Percentiles rank a stretch among this genome's conserved stretches.
These are phyloP conservation scores for Eupithecia tripunctaria DNA, from an alignment of 2,888 invertebrate species.

Conservation along the genomic window DNA sequence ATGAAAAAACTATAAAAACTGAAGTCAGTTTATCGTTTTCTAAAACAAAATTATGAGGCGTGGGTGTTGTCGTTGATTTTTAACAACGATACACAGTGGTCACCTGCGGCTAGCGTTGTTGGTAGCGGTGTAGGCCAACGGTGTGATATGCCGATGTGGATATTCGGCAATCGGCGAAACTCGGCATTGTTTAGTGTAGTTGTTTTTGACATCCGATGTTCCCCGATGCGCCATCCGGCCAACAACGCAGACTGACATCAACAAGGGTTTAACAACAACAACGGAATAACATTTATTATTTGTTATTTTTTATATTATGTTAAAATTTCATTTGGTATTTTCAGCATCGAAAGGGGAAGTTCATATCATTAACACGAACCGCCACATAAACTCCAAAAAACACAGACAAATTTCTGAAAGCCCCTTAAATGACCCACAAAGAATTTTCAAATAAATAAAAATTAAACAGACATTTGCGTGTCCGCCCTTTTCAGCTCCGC, in stretches of 20 bases:
- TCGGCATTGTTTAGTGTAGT: neutral
- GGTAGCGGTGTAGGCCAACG: neutral
- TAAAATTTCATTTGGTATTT: too few relatives aligned
- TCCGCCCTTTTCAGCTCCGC: constrained; percentile 42
- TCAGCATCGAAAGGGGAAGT: too few relatives aligned
- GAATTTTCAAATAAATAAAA: constrained; percentile 40
- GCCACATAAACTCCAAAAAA: constrained; percentile 7
- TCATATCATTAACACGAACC: neutral
- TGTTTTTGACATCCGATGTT: neutral
- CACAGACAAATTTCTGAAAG: constrained; percentile 6
- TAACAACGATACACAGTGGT: neutral
- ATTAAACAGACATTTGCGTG: constrained; percentile 42
- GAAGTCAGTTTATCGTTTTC: too few relatives aligned
- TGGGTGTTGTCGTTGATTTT: neutral
- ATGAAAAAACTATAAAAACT: too few relatives aligned
- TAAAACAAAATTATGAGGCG: too few relatives aligned
- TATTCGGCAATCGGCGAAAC: neutral
- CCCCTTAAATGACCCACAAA: constrained; percentile 17
- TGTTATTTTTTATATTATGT: too few relatives aligned
- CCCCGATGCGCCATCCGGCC: neutral
- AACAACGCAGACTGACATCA: neutral
- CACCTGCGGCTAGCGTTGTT: neutral
- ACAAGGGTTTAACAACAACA: neutral
- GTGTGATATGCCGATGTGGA: neutral
- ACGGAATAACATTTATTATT: too few relatives aligned